Percentiles rank a stretch among this genome's conserved stretches.
Conservation (phyloP, 2,888 invertebrate genomes). For the Caradrina clavipalpis region DNA sequence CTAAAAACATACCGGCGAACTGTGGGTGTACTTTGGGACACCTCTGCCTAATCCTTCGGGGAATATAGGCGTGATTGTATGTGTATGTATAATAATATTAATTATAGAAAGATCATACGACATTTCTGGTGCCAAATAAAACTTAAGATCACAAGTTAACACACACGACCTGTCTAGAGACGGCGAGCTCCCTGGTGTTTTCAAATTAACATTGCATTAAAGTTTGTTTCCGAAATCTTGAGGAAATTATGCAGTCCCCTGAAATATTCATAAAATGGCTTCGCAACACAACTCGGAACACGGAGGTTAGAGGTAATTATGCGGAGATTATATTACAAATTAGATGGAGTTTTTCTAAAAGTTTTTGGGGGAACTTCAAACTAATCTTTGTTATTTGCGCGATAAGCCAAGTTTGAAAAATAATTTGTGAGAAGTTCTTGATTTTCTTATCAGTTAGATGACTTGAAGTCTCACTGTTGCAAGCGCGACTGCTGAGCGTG, state of each 20-base stretch:
- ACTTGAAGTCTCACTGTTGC: too few relatives aligned
- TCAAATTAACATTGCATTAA: constrained; percentile 62
- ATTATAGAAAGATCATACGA: constrained; percentile 15
- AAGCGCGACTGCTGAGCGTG: too few relatives aligned
- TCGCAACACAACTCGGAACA: constrained; percentile 40
- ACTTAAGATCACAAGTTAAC: constrained; percentile 19
- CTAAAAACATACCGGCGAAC: too few relatives aligned
- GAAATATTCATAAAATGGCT: constrained; percentile 66
- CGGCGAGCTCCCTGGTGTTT: constrained; percentile 32
- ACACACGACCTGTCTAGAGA: background rate
- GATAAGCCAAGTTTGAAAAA: background rate
- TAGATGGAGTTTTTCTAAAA: constrained; percentile 35
- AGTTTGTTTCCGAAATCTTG: constrained; percentile 59
- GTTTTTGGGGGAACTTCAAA: constrained; percentile 13
- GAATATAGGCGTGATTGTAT: too few relatives aligned
- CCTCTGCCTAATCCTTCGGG: too few relatives aligned
- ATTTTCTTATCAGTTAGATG: too few relatives aligned
- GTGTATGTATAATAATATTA: too few relatives aligned
- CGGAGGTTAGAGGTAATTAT: constrained; percentile 58
- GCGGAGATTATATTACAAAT: constrained; percentile 57
- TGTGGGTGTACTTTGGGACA: too few relatives aligned
- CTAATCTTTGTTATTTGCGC: background rate
- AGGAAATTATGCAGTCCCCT: constrained; percentile 58
- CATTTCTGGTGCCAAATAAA: constrained; percentile 13
- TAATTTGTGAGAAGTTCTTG: background rate